These are phyloP conservation scores for Paratilapia polleni DNA, from an alignment of 2,113 vertebrate genomes.

Conservation along the genomic window DNA sequence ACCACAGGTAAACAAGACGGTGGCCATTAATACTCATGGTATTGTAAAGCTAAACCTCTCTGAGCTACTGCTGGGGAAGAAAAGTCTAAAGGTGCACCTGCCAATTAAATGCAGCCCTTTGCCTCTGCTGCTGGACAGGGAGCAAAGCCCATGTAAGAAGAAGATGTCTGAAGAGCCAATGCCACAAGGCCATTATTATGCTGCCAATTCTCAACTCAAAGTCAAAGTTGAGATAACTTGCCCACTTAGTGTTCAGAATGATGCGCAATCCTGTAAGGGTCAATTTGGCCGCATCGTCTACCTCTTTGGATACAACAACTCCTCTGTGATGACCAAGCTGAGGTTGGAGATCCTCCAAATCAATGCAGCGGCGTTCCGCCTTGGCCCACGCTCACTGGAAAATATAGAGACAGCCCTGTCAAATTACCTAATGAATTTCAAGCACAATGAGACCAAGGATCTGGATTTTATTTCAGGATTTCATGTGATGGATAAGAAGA, in stretches of 20 bases:
- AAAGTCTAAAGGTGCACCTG: conserved; percentile 69
- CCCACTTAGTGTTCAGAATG: conserved; percentile 42
- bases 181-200: conserved; percentile 79
- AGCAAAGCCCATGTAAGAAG: not conserved
- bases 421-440: conserved; percentile 61
- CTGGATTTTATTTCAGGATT: conserved; percentile 87
- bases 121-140: not conserved
- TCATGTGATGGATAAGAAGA: conserved; percentile 81
- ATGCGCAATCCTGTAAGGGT: not conserved
- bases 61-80: conserved; percentile 80
- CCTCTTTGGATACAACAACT: conserved; percentile 72
- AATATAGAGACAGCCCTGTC: conserved; percentile 64
- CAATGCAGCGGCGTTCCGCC: conserved; percentile 79
- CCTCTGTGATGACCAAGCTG: conserved; percentile 65
- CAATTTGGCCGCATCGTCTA: conserved; percentile 83
- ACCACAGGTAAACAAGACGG: not conserved
- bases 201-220: conserved; percentile 82
- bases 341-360: conserved; percentile 77
- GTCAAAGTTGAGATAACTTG: conserved; percentile 80
- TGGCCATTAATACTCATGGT: conserved; percentile 75
- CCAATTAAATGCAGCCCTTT: conserved; percentile 75
- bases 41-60: conserved; percentile 81
- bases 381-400: conserved; percentile 54
- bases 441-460: conserved; percentile 52
- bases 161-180: conserved; percentile 30